These are phyloP conservation scores for Drosophila mayaguana DNA, from an alignment of 2,888 invertebrate genomes.

Conservation along the genomic window DNA sequence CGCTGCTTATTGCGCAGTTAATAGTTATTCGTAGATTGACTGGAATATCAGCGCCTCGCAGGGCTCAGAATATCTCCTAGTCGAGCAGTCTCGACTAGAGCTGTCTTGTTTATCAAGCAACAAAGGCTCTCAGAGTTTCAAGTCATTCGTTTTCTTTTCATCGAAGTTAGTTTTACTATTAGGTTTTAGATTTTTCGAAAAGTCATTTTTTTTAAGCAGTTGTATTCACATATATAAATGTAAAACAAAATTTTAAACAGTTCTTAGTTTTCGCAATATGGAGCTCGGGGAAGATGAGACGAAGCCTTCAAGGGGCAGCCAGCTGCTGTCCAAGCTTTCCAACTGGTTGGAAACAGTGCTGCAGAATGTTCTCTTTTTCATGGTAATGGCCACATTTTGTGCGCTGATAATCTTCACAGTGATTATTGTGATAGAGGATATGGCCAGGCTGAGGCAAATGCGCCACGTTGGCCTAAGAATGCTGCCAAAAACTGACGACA, in stretches of 20 bases:
- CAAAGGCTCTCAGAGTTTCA: background rate
- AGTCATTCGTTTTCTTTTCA: constrained; percentile 20
- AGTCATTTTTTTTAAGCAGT: background rate
- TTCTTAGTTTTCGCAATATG: constrained; percentile 23
- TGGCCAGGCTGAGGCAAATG: background rate
- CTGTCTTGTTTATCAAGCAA: background rate
- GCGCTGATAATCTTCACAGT: constrained; percentile 44
- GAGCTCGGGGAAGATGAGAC: background rate
- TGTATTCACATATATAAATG: background rate
- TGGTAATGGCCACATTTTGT: constrained; percentile 32
- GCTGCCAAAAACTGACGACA: background rate
- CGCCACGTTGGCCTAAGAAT: background rate
- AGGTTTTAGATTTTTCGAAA: constrained; percentile 1
- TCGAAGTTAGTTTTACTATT: constrained; percentile 26
- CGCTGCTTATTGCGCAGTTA: no score
- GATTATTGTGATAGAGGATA: constrained; percentile 25
- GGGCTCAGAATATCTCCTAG: no score
- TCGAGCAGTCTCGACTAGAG: no score
- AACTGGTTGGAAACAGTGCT: constrained; percentile 23
- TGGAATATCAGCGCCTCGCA: no score
- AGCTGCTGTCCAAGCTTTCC: background rate
- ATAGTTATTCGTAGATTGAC: no score
- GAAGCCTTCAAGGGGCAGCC: background rate
- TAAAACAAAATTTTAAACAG: background rate
- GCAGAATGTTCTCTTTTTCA: constrained; percentile 44